Evolutionary conservation across 2,888 invertebrate species (phyloP), one percentile per base, ranked within the genome.

Genomic region (Nipponacmea schrenckii): DNA sequence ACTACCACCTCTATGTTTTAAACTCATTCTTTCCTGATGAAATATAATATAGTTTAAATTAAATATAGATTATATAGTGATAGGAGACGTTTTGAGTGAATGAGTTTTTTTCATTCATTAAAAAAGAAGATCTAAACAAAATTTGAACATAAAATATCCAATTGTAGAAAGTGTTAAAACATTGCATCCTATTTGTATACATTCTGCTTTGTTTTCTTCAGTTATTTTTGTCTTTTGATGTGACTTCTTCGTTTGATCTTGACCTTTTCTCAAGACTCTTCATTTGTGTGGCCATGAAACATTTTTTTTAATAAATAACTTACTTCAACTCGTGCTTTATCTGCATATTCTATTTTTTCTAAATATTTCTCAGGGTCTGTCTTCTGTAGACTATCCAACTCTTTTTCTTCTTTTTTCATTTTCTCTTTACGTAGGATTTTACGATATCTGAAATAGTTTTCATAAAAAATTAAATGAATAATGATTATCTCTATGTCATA

Each of bases 1-100:
- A n/a, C 97, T 96, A n/a, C 96, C 96, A 83, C 94, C 96, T 84
- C 95, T 94, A 89, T 99, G 98, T 70, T 96, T 93, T 74, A 98
- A 91, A 70, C 94, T 95, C 85, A 96, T 95, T 80, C 98, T 91
- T 88, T 99, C 98, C 86, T 89, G 75, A 64, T 80, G 71, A 66
- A 74, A 14, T 64, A 45, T 67, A 31, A 31, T 31, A 31, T 31
- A 31, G 2, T 31, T 39, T 1, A 39, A 5, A 39, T 39, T 8
- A 2, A 39, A 39, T 39, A 39, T 7, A 39, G 10, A 39, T 39
- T 8, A 39, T n/a, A n/a, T n/a, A n/a, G n/a, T n/a, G n/a, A n/a
- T n/a, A n/a, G n/a, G n/a, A n/a, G n/a, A n/a, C n/a, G n/a, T n/a
- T n/a, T n/a, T n/a, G n/a, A n/a, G n/a, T n/a, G n/a, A n/a, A n/a